phyloP scores from a whole-genome alignment of 2,797 vertebrate genomes.

The Sebastes iracundus region DNA sequence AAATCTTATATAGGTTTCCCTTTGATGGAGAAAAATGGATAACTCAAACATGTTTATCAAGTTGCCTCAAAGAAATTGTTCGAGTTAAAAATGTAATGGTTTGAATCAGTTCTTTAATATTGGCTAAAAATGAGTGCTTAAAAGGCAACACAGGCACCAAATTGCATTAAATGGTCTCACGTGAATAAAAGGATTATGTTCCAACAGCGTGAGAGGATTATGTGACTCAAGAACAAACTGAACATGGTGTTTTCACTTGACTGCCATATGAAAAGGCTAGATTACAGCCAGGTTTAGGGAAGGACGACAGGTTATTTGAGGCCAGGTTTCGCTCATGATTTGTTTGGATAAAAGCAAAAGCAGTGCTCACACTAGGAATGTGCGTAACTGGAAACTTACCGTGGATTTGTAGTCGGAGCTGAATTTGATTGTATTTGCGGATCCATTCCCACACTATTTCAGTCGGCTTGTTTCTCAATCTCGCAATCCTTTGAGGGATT shows the following conservation, averaged over 20 bases:
- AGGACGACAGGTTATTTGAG: constrained; percentile 5
- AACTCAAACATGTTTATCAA: background rate
- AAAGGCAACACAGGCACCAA: background rate
- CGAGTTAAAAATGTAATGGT: background rate
- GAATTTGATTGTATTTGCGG: background rate
- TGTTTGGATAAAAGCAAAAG: background rate
- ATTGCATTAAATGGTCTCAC: background rate
- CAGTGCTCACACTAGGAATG: background rate
- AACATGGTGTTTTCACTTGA: background rate
- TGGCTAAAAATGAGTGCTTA: background rate
- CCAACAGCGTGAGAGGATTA: background rate
- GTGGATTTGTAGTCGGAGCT: background rate
- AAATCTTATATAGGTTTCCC: background rate
- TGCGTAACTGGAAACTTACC: background rate
- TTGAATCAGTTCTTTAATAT: background rate
- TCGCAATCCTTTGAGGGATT: background rate
- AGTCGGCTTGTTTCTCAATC: background rate
- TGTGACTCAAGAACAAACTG: constrained; percentile 11
- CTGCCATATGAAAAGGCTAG: background rate
- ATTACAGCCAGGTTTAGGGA: background rate
- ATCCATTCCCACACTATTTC: background rate
- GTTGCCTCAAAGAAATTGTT: background rate
- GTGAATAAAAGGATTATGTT: constrained; percentile 16
- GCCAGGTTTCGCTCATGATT: background rate
- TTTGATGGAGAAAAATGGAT: constrained; percentile 15